Conservation (phyloP, 2,888 invertebrate genomes). For the Cephus nigrinus region DNA sequence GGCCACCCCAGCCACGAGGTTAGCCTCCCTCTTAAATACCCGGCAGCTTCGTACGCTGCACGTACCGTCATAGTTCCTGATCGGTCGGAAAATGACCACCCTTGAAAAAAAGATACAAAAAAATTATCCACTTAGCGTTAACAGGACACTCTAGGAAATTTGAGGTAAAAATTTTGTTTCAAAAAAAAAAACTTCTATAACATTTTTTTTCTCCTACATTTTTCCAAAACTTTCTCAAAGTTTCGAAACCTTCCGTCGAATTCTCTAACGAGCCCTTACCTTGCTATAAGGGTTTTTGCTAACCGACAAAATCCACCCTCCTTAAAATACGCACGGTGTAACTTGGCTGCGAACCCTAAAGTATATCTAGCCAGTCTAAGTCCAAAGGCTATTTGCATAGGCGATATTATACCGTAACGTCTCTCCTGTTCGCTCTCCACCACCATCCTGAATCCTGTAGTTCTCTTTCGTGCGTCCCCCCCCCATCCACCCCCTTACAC, state of each 20-base stretch:
- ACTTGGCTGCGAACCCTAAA: constrained; percentile 43
- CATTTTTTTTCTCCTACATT: too few relatives aligned
- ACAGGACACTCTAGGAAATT: constrained; percentile 7
- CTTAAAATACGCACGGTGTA: constrained; percentile 12
- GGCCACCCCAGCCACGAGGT: constrained; percentile 22
- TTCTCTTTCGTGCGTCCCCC: neutral
- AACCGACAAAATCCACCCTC: constrained; percentile 2
- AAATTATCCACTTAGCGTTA: constrained; percentile 1
- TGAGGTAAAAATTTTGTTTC: too few relatives aligned
- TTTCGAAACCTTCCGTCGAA: too few relatives aligned
- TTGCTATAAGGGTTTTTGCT: neutral
- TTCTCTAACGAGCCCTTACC: too few relatives aligned
- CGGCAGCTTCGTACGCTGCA: neutral
- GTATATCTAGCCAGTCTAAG: constrained; percentile 64
- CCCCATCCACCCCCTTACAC: constrained; percentile 14
- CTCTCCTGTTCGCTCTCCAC: constrained; percentile 33
- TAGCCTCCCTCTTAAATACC: constrained; percentile 19
- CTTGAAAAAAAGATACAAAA: neutral
- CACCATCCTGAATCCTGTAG: constrained; percentile 20
- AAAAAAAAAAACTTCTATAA: too few relatives aligned
- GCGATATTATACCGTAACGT: constrained; percentile 63
- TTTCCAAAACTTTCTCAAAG: too few relatives aligned
- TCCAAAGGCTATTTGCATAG: constrained; percentile 66
- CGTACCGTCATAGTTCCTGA: too few relatives aligned
- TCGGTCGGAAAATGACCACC: constrained; percentile 15